A percentile compares a stretch with the other conserved stretches of the same genome.
These are phyloP conservation scores for Caenorhabditis macrosperma DNA, from an alignment of 2,888 invertebrate species.

Conservation along the genomic window DNA sequence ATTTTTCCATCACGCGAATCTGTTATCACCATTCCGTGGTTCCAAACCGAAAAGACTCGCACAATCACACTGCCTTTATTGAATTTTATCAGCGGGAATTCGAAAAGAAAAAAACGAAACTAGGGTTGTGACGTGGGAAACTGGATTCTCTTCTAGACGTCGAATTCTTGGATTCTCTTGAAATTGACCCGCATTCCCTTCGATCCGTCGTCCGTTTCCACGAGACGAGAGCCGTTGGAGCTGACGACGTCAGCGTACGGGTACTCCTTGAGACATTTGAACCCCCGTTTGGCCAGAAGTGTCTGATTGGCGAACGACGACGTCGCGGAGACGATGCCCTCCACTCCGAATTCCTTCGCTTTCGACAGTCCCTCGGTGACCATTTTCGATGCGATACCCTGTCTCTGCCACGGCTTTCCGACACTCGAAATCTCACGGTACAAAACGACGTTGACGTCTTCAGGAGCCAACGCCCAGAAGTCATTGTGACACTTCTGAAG, in stretches of 20 bases:
- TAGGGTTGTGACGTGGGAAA: not conserved
- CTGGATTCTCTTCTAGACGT: not conserved
- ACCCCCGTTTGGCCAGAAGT: slow-evolving; percentile 40
- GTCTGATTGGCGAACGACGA: slow-evolving; percentile 43
- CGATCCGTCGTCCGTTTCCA: slow-evolving; percentile 42
- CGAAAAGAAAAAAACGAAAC: not conserved
- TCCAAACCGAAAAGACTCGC: not conserved
- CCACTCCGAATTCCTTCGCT: slow-evolving; percentile 4
- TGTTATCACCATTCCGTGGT: slow-evolving; percentile 6
- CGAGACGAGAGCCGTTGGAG: not conserved
- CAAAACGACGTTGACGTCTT: slow-evolving; percentile 19
- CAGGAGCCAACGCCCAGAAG: slow-evolving; percentile 40
- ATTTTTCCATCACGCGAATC: not conserved
- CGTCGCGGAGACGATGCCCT: slow-evolving; percentile 48
- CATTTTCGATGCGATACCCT: slow-evolving; percentile 48
- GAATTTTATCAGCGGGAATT: not conserved
- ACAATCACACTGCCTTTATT: not conserved
- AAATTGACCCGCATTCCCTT: slow-evolving; percentile 41
- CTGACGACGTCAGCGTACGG: slow-evolving; percentile 8
- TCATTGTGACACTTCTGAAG: slow-evolving; percentile 39
- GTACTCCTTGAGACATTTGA: slow-evolving; percentile 38
- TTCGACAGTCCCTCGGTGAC: not conserved
- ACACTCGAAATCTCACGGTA: slow-evolving; percentile 52
- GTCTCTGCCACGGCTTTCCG: slow-evolving; percentile 34
- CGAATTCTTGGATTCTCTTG: slow-evolving; percentile 11